Conservation (phyloP, 2,113 vertebrate species). For the Gobio gobio region DNA sequence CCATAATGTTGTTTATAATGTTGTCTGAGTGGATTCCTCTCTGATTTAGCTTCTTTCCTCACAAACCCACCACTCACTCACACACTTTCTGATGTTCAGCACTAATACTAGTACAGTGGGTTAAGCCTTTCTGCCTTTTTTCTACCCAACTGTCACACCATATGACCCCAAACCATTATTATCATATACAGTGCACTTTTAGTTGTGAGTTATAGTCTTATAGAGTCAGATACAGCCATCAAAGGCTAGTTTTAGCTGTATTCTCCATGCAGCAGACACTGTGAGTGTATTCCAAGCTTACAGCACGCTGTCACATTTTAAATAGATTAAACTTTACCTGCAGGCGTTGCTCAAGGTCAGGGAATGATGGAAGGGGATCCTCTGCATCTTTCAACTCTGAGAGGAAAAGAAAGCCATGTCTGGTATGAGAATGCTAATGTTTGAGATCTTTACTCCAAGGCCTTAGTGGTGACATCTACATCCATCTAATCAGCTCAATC, state of each 20-base stretch:
- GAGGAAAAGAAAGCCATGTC: constrained; percentile 40
- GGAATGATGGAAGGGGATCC: constrained; percentile 76
- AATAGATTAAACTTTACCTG: constrained; percentile 75
- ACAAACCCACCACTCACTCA: neutral
- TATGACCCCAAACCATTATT: neutral
- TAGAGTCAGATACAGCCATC: neutral
- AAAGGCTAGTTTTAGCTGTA: neutral
- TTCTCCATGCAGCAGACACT: neutral
- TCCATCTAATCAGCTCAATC: constrained; percentile 32
- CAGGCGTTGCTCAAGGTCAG: constrained; percentile 85
- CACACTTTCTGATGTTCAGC: no score
- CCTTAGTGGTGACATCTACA: constrained; percentile 22
- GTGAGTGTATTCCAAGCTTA: neutral
- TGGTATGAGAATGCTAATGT: constrained; percentile 18
- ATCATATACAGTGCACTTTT: neutral
- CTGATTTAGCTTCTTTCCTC: neutral
- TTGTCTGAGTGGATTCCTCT: neutral
- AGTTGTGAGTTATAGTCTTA: no score
- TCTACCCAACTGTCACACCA: neutral
- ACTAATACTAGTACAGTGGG: constrained; percentile 25
- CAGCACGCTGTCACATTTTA: neutral
- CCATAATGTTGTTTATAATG: neutral
- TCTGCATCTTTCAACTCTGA: constrained; percentile 80
- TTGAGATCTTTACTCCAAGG: constrained; percentile 17
- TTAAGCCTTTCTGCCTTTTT: constrained; percentile 1